These are phyloP conservation scores for Anguilla pacifica DNA, from an alignment of 2,797 vertebrate species.

Conservation along the genomic window DNA sequence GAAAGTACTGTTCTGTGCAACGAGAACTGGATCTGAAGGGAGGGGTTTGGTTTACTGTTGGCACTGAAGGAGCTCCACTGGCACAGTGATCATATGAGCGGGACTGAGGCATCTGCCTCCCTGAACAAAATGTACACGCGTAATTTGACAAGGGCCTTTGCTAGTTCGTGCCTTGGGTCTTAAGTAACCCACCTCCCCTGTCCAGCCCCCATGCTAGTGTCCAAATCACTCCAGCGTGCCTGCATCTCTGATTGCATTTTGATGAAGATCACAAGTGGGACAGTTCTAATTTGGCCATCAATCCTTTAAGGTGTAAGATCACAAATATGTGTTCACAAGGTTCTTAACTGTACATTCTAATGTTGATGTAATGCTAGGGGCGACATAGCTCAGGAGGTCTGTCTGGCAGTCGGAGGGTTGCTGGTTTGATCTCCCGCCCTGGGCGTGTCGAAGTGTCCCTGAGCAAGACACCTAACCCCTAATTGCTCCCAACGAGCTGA, in stretches of 20 bases:
- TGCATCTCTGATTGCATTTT: conserved; percentile 26
- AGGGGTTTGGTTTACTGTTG: background rate
- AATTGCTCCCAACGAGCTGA: too few species aligned
- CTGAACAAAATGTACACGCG: background rate
- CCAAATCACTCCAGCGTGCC: conserved; percentile 10
- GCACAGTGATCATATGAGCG: background rate
- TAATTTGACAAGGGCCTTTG: too few species aligned
- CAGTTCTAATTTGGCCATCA: conserved; percentile 20
- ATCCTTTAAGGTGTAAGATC: background rate
- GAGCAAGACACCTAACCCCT: too few species aligned
- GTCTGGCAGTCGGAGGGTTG: too few species aligned
- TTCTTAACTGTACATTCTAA: too few species aligned
- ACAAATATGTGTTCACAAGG: too few species aligned
- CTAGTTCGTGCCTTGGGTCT: background rate
- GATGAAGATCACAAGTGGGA: conserved; percentile 27
- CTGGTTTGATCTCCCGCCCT: too few species aligned
- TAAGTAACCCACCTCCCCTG: background rate
- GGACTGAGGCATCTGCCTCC: background rate
- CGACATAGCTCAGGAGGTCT: too few species aligned
- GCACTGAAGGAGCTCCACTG: background rate
- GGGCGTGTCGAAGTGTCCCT: too few species aligned
- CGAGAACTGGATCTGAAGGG: background rate
- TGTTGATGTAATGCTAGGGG: too few species aligned
- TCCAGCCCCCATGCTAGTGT: background rate
- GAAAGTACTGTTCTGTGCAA: background rate